Percentiles rank a stretch among this genome's conserved stretches.
phyloP scores from a whole-genome alignment of 2,888 invertebrate genomes.

The Hypselothyrea guttata region DNA sequence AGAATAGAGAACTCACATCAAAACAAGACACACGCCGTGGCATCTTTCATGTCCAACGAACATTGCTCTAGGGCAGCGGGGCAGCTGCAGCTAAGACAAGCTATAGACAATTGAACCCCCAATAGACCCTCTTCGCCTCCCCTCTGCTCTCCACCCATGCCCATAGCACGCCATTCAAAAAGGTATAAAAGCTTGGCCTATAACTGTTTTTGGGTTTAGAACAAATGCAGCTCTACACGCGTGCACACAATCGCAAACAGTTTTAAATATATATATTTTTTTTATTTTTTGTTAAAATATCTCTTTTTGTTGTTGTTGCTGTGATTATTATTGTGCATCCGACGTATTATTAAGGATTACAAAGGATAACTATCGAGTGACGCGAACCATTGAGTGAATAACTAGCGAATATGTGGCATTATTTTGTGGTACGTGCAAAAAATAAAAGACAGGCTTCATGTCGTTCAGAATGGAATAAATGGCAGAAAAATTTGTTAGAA shows the following conservation, averaged over 20 bases:
- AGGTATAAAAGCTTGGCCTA: slow-evolving; percentile 64
- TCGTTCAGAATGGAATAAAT: too few relatives aligned
- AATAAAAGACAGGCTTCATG: too few relatives aligned
- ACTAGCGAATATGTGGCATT: slow-evolving; percentile 44
- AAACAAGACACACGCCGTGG: slow-evolving; percentile 43
- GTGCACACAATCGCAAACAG: slow-evolving; percentile 23
- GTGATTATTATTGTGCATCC: too few relatives aligned
- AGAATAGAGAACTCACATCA: background rate
- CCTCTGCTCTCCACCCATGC: too few relatives aligned
- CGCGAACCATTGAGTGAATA: slow-evolving; percentile 11
- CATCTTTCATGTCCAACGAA: slow-evolving; percentile 44
- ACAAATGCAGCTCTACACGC: slow-evolving; percentile 60
- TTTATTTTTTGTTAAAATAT: slow-evolving; percentile 22
- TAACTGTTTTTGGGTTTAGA: slow-evolving; percentile 62
- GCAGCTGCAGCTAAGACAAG: slow-evolving; percentile 2
- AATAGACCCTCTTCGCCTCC: background rate
- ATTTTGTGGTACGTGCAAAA: slow-evolving; percentile 57
- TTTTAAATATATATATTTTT: background rate
- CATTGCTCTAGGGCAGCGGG: slow-evolving; percentile 44
- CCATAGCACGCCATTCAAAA: too few relatives aligned
- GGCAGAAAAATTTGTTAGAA: too few relatives aligned
- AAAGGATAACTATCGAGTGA: slow-evolving; percentile 13
- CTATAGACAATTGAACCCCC: slow-evolving; percentile 17
- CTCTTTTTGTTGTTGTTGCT: slow-evolving; percentile 3
- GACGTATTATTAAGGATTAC: slow-evolving; percentile 6